Percentiles rank a stretch among this genome's conserved stretches.
phyloP scores from a whole-genome alignment of 2,113 vertebrate genomes.

The Barbus barbus region DNA sequence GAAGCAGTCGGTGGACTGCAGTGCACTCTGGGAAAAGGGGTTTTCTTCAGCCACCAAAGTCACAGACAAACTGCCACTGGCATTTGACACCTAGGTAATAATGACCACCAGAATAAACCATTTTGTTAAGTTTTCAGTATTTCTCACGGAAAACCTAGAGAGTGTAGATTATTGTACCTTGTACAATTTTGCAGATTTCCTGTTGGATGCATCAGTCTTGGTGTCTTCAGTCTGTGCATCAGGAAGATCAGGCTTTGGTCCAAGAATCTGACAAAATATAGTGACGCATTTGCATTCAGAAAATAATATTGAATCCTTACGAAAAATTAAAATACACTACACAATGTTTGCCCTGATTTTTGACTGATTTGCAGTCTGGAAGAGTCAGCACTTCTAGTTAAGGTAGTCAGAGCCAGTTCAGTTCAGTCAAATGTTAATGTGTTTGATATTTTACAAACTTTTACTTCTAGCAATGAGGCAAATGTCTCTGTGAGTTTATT shows the following conservation, averaged over 20 bases:
- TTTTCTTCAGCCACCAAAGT: conserved; percentile 93
- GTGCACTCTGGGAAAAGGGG: conserved; percentile 88
- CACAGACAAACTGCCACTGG: conserved; percentile 82
- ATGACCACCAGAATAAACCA: neutral
- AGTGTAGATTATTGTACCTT: conserved; percentile 78
- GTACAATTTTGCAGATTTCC: conserved; percentile 91
- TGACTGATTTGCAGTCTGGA: neutral
- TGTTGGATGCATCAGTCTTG: conserved; percentile 83
- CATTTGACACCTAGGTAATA: conserved; percentile 85
- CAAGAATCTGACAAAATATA: conserved; percentile 81
- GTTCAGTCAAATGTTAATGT: no score
- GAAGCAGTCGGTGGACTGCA: conserved; percentile 92
- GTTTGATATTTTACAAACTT: neutral
- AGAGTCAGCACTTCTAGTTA: neutral
- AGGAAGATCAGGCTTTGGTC: conserved; percentile 87
- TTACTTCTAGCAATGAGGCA: neutral
- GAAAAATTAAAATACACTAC: neutral
- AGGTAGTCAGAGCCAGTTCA: neutral
- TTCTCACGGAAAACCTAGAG: neutral
- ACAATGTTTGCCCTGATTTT: neutral
- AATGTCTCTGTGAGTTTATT: neutral
- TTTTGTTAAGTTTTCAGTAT: neutral
- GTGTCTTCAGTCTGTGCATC: conserved; percentile 75
- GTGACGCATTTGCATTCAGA: neutral
- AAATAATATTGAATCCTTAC: neutral